A percentile compares a stretch with the other conserved stretches of the same genome.
Conservation (phyloP, 2,113 vertebrate genomes). For the Scortum barcoo region DNA sequence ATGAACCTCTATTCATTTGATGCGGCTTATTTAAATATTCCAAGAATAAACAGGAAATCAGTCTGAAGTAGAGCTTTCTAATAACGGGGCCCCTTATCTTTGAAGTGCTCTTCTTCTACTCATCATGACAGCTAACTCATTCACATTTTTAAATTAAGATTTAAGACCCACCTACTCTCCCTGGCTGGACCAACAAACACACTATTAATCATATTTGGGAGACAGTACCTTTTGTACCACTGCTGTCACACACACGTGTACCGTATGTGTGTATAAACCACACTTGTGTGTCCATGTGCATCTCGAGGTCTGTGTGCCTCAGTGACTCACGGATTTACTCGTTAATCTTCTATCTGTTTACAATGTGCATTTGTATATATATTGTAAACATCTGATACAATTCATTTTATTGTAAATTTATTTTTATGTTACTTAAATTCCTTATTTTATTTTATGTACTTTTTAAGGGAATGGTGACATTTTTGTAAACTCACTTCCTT, state of each 20-base stretch:
- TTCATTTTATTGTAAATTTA: background rate
- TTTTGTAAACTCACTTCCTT: background rate
- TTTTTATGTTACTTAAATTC: background rate
- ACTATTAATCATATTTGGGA: slow-evolving; percentile 43
- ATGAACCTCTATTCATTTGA: slow-evolving; percentile 32
- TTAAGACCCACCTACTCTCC: background rate
- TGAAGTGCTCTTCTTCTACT: slow-evolving; percentile 32
- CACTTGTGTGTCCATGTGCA: background rate
- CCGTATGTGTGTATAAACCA: background rate
- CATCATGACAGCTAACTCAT: slow-evolving; percentile 35
- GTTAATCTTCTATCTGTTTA: background rate
- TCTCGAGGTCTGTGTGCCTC: background rate
- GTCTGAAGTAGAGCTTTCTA: slow-evolving; percentile 32
- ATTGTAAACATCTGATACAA: background rate
- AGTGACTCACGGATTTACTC: background rate
- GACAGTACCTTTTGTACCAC: background rate
- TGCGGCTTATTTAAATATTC: slow-evolving; percentile 53
- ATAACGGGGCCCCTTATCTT: slow-evolving; percentile 27
- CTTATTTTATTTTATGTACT: background rate
- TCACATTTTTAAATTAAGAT: slow-evolving; percentile 47
- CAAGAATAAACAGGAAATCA: slow-evolving; percentile 59
- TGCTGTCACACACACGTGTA: background rate
- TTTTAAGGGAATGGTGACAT: background rate
- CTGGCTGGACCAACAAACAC: slow-evolving; percentile 30
- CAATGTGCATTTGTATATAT: background rate